A percentile compares a stretch with the other conserved stretches of the same genome.
Conservation (phyloP, 2,113 vertebrate species). For the Sylvietta virens region DNA sequence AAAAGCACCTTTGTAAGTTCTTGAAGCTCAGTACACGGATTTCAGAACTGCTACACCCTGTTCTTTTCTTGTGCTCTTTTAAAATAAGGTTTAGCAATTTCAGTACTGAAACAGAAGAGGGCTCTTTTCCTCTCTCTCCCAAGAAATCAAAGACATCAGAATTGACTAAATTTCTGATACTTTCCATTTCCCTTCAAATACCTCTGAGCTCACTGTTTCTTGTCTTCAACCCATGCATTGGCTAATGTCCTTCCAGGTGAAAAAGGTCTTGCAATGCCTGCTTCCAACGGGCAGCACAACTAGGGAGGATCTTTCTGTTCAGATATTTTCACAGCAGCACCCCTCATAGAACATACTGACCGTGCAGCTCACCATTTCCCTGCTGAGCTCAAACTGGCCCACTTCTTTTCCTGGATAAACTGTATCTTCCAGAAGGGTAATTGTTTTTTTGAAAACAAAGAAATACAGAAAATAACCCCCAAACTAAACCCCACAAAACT, state of each 20-base stretch:
- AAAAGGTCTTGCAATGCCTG: not conserved
- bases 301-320: not conserved
- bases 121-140: constrained; percentile 3
- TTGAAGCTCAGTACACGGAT: not conserved
- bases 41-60: not conserved
- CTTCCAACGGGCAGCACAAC: not conserved
- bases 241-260: not conserved
- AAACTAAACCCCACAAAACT: fast-evolving
- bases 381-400: not conserved
- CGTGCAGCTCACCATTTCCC: not conserved
- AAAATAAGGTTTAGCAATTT: not conserved
- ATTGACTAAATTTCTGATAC: not conserved
- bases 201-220: not conserved
- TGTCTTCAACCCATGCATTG: not conserved
- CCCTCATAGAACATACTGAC: not conserved
- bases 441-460: not conserved
- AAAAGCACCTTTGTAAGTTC: not conserved
- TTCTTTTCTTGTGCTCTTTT: not conserved
- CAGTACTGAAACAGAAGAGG: constrained; percentile 24
- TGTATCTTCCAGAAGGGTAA: not conserved
- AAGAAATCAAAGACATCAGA: not conserved
- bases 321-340: not conserved
- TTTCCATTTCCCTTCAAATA: not conserved
- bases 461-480: not conserved
- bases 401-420: not conserved